A percentile compares a stretch with the other conserved stretches of the same genome.
phyloP scores from a whole-genome alignment of 2,113 vertebrate species.

The Isichthys henryi region DNA sequence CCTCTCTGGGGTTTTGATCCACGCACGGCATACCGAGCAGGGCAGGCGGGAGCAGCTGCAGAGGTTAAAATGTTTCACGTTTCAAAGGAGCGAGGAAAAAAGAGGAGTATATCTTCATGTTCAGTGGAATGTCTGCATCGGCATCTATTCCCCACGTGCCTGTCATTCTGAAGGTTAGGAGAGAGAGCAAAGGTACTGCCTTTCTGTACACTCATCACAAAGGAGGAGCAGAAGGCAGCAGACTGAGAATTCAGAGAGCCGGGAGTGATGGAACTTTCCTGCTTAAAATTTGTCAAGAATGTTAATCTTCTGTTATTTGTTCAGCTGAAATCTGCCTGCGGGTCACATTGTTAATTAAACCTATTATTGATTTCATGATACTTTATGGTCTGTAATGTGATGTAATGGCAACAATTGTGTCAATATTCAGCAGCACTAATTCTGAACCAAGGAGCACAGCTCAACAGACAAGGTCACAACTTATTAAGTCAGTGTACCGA shows the following conservation, averaged over 20 bases:
- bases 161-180: slow-evolving; percentile 67
- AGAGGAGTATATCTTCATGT: slow-evolving; percentile 66
- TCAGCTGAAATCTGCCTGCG: neutral
- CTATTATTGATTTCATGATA: neutral
- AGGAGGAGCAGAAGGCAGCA: neutral
- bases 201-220: slow-evolving; percentile 28
- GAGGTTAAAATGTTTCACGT: slow-evolving; percentile 66
- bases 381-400: neutral
- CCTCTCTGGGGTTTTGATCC: slow-evolving; percentile 35
- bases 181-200: slow-evolving; percentile 40
- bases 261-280: neutral
- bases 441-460: neutral
- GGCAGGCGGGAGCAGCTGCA: slow-evolving; percentile 63
- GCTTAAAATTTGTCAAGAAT: slow-evolving; percentile 4
- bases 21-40: slow-evolving; percentile 61
- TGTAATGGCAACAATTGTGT: neutral
- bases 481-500: neutral
- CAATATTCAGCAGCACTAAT: neutral
- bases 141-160: slow-evolving; percentile 61
- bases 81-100: slow-evolving; percentile 60
- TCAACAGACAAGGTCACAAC: neutral
- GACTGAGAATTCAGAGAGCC: neutral
- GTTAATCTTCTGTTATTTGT: neutral
- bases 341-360: slow-evolving; percentile 3
- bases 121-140: slow-evolving; percentile 58